Percentiles rank a stretch among this genome's conserved stretches.
phyloP scores from a whole-genome alignment of 2,797 vertebrate species.

The Telmatherina bonti region DNA sequence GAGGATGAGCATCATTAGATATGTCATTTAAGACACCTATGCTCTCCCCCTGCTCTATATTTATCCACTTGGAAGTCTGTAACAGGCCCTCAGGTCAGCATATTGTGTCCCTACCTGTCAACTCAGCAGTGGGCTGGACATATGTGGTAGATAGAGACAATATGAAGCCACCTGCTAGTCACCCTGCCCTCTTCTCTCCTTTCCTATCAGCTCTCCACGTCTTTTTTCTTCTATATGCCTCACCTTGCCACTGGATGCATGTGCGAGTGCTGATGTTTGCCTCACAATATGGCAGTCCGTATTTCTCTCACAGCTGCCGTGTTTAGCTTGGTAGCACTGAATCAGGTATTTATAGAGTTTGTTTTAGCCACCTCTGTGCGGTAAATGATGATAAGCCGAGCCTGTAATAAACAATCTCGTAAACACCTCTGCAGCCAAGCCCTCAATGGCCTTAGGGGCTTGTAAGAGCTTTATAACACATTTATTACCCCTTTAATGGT shows the following conservation, averaged over 20 bases:
- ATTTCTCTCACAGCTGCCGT: constrained; percentile 21
- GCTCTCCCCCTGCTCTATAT: constrained; percentile 72
- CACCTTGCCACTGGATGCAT: constrained; percentile 48
- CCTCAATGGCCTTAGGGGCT: constrained; percentile 77
- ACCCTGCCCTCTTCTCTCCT: constrained; percentile 42
- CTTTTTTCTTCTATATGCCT: constrained; percentile 28
- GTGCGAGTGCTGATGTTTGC: constrained; percentile 41
- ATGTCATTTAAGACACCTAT: constrained; percentile 75
- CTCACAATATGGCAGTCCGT: constrained; percentile 13
- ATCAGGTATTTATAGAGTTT: constrained; percentile 68
- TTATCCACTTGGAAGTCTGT: constrained; percentile 72
- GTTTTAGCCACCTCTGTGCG: constrained; percentile 69
- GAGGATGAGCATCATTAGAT: constrained; percentile 72
- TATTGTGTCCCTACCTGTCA: constrained; percentile 74
- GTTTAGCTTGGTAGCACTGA: constrained; percentile 57
- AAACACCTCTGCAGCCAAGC: constrained; percentile 80
- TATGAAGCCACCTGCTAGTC: constrained; percentile 67
- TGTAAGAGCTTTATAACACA: constrained; percentile 84
- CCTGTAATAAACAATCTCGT: constrained; percentile 84
- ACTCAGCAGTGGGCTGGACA: constrained; percentile 63
- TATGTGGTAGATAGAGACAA: constrained; percentile 64
- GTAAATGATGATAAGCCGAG: constrained; percentile 80
- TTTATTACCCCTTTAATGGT: constrained; percentile 85
- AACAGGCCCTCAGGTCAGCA: constrained; percentile 72
- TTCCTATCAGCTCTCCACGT: constrained; percentile 6